Conservation (phyloP, 2,797 vertebrate species). For the Leucoraja ocellata region DNA sequence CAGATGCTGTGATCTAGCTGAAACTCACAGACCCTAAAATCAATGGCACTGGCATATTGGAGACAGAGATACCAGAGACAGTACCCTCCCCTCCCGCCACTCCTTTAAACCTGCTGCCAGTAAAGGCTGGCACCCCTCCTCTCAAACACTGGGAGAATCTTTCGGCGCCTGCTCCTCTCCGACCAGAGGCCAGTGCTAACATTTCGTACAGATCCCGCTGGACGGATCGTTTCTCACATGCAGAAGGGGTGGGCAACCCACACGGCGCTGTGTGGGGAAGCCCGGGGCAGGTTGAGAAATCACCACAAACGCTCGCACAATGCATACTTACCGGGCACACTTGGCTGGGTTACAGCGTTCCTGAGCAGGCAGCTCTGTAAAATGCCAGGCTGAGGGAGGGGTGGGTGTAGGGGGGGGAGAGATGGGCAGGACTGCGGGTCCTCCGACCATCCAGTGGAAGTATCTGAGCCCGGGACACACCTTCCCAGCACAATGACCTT, state of each 20-base stretch:
- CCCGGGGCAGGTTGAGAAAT: not conserved
- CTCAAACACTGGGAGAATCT: not conserved
- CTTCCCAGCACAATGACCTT: conserved; percentile 20
- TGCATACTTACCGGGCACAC: conserved; percentile 2
- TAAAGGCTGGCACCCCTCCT: not conserved
- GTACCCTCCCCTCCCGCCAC: not conserved
- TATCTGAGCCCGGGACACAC: not conserved
- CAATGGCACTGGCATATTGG: not conserved
- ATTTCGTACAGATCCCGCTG: not conserved
- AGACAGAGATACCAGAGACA: not conserved
- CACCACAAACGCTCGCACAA: not conserved
- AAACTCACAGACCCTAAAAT: not conserved
- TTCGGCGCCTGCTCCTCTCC: not conserved
- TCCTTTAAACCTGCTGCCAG: not conserved
- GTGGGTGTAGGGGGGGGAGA: not conserved
- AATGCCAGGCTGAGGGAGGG: not conserved
- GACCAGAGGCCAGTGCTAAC: not conserved
- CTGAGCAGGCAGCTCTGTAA: not conserved
- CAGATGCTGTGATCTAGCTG: not conserved
- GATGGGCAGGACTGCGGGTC: no score
- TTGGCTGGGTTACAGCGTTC: not conserved
- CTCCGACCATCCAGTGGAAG: not conserved
- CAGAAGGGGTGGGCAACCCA: no score
- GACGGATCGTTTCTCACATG: not conserved
- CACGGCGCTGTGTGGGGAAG: not conserved